Evolutionary conservation across 2,888 invertebrate genomes (phyloP).

Genomic region (Arge pagana): DNA sequence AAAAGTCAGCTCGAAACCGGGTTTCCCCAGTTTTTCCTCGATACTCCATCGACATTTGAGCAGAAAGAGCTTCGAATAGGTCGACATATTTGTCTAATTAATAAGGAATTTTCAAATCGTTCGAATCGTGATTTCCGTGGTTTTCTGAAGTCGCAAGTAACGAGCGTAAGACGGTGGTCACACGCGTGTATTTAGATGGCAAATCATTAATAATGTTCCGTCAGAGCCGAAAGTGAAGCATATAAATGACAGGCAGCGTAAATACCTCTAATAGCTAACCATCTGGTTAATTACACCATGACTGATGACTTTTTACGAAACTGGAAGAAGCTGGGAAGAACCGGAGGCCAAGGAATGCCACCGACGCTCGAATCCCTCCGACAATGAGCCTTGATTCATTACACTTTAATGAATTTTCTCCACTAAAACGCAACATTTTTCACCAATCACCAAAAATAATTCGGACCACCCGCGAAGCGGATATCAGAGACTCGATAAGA

Average conservation of each 20-base stretch:
- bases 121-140: slow-evolving; percentile 7
- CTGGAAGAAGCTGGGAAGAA: too few species aligned
- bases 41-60: neutral
- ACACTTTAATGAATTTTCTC: slow-evolving; percentile 19
- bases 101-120: slow-evolving; percentile 1
- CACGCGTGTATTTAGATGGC: slow-evolving; percentile 20
- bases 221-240: slow-evolving; percentile 16
- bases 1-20: too few species aligned
- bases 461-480: too few species aligned
- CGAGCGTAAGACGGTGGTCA: slow-evolving; percentile 32
- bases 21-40: too few species aligned
- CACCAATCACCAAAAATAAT: too few species aligned
- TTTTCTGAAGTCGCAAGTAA: slow-evolving; percentile 36
- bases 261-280: slow-evolving; percentile 33
- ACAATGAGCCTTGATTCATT: slow-evolving; percentile 15
- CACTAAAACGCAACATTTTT: too few species aligned
- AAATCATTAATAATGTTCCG: slow-evolving; percentile 42
- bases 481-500: too few species aligned
- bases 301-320: slow-evolving; percentile 34
- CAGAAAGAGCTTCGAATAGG: neutral
- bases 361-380: slow-evolving; percentile 8
- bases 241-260: slow-evolving; percentile 30
- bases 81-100: neutral
- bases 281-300: slow-evolving; percentile 39
- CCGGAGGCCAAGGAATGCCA: slow-evolving; percentile 4